Base-by-base conservation (phyloP, 2,888 invertebrate genomes). In the Drosophila tanythrix region DNA sequence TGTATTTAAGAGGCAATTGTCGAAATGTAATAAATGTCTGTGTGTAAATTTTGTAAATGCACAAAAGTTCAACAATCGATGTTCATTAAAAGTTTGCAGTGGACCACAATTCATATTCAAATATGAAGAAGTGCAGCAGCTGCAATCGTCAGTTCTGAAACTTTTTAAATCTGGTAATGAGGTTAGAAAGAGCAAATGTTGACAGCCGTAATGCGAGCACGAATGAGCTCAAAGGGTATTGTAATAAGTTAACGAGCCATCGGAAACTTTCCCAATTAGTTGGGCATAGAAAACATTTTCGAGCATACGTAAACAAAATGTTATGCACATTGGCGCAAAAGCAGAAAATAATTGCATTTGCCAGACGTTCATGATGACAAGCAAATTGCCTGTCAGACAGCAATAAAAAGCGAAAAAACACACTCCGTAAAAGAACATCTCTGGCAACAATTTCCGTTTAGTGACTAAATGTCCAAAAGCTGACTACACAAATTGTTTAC, bases 381-480 rank as follows among this genome's bases (percentile, higher is more conserved):
- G 84, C 70, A 79, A 81, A 72, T 76, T 81, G 83, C 35, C 78
- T 66, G 58, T 40, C 56, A 61, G 62, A 67, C 67, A 67, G 71
- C 68, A 60, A 69, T 64, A 57, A 64, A 65, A 62, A 36, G 35
- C 43, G 43, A 29, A 13, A 36, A 46, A 38, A 52, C n/a, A 53
- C 10, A 11, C 1, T 55, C 3, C 25, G 29, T 11, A 68, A 74
- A 62, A 21, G 31, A 63, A 73, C 52, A 70, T 51, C 40, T 55
- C 57, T 69, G 65, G 67, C 70, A 82, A 87, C 84, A 87, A 83
- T 88, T 88, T 88, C 78, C 85, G 70, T 38, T 76, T 53, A 18
- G 51, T 51, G 65, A 59, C 59, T 18, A 57, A 43, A 25, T 46
- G 78, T 77, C 72, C 51, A 38, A 74, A 70, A 81, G 82, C 64